Evolutionary conservation across 2,113 vertebrate species (phyloP).

Genomic region (Syrrhaptes paradoxus): DNA sequence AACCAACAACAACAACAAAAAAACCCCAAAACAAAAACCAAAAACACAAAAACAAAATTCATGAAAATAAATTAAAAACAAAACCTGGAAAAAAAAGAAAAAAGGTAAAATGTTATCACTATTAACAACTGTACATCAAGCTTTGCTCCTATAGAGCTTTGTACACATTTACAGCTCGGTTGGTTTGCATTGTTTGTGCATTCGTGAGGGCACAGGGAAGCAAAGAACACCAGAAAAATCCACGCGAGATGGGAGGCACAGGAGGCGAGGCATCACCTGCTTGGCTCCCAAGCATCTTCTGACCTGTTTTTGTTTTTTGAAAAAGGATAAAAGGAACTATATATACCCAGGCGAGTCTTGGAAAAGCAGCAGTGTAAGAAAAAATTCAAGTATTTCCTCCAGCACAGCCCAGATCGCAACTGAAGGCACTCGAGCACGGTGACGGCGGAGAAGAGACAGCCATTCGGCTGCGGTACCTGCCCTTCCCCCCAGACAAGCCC

Average conservation of each 20-base stretch:
- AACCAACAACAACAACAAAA: neutral
- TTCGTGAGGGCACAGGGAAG: constrained; percentile 70
- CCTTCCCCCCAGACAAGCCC: neutral
- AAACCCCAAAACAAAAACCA: neutral
- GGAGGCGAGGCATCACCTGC: constrained; percentile 22
- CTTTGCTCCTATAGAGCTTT: constrained; percentile 67
- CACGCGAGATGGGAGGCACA: constrained; percentile 54
- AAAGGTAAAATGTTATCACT: constrained; percentile 46
- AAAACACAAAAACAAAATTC: neutral
- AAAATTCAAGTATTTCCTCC: constrained; percentile 83
- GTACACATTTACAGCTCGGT: constrained; percentile 79
- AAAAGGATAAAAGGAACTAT: constrained; percentile 1
- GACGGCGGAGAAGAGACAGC: constrained; percentile 58
- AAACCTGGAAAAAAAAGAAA: neutral
- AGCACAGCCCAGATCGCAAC: constrained; percentile 74
- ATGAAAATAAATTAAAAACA: constrained; percentile 79
- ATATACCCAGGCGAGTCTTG: constrained; percentile 60
- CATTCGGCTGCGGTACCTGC: constrained; percentile 4
- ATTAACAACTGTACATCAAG: constrained; percentile 75
- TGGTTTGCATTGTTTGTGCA: constrained; percentile 86
- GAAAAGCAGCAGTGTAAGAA: constrained; percentile 79
- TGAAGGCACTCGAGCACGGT: constrained; percentile 83
- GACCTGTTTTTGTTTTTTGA: constrained; percentile 31
- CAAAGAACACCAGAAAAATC: constrained; percentile 71
- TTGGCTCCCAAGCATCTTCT: constrained; percentile 59